Percentiles rank a stretch among this genome's conserved stretches.
phyloP scores from a whole-genome alignment of 30 jellyfish, hydroid and myxozoan genomes.

The Catostylus mosaicus region DNA sequence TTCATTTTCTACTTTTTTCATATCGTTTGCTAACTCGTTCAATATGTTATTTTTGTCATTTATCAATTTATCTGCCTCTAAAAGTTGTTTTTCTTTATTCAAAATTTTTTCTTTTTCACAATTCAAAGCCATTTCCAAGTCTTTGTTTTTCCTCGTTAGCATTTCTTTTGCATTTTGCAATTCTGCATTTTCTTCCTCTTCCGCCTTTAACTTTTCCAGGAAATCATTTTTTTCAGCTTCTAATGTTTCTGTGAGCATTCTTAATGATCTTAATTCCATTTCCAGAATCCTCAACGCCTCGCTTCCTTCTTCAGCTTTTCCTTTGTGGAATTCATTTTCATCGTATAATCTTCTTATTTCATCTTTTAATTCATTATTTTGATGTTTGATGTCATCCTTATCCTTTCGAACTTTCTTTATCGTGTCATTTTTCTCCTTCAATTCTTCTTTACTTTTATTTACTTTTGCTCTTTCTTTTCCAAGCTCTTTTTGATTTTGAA shows the following conservation, averaged over 20 bases:
- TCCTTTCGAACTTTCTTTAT: constrained; percentile 14
- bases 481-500: constrained; percentile 27
- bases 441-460: background rate
- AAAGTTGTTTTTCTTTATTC: constrained; percentile 21
- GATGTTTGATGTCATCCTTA: background rate
- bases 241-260: background rate
- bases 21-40: background rate
- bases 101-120: background rate
- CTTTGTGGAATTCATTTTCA: background rate
- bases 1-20: background rate
- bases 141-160: background rate
- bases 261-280: constrained; percentile 6
- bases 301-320: background rate
- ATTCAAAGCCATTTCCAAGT: background rate
- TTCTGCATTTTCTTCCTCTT: background rate
- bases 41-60: constrained; percentile 1
- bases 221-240: constrained; percentile 21
- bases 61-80: constrained; percentile 22
- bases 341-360: background rate
- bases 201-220: background rate
- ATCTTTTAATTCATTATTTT: background rate
- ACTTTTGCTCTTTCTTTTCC: constrained; percentile 34
- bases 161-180: background rate
- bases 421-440: constrained; percentile 17
- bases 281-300: background rate